Percentiles rank a stretch among this genome's conserved stretches.
Evolutionary conservation across 2,888 invertebrate genomes (phyloP).

Genomic region (Athalia cordata): DNA sequence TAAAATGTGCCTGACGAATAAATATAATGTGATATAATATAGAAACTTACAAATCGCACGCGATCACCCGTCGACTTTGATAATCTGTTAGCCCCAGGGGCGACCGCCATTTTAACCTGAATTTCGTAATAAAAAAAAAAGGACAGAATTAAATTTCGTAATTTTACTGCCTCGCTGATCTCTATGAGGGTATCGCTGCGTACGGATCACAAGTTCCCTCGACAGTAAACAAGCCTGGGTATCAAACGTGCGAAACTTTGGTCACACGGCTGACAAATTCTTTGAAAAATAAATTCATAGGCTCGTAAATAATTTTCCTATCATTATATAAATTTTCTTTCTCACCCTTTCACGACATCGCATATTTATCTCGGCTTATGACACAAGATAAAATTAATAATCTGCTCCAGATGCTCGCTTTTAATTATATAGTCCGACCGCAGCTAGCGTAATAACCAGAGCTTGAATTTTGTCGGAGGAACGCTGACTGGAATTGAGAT

Average conservation of each 20-base stretch:
- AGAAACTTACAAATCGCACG: slow-evolving; percentile 20
- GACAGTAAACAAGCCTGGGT: not conserved
- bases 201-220: not conserved
- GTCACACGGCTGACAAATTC: too few relatives aligned
- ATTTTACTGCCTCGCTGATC: slow-evolving; percentile 4
- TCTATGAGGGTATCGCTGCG: slow-evolving; percentile 25
- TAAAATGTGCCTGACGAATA: not conserved
- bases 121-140: slow-evolving; percentile 33
- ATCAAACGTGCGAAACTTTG: not conserved
- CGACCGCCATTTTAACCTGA: slow-evolving; percentile 48
- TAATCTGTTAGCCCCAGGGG: slow-evolving; percentile 39
- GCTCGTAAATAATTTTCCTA: too few relatives aligned
- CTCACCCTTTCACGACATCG: too few relatives aligned
- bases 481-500: too few relatives aligned
- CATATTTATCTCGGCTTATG: too few relatives aligned
- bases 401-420: too few relatives aligned
- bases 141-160: slow-evolving; percentile 42
- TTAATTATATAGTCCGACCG: too few relatives aligned
- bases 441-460: too few relatives aligned
- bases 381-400: too few relatives aligned
- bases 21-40: not conserved
- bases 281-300: too few relatives aligned
- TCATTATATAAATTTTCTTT: too few relatives aligned
- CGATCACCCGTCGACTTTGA: slow-evolving; percentile 42
- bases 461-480: too few relatives aligned